A percentile compares a stretch with the other conserved stretches of the same genome.
Conservation (phyloP, 1,140 invertebrate species). For the Microplitis mediator region DNA sequence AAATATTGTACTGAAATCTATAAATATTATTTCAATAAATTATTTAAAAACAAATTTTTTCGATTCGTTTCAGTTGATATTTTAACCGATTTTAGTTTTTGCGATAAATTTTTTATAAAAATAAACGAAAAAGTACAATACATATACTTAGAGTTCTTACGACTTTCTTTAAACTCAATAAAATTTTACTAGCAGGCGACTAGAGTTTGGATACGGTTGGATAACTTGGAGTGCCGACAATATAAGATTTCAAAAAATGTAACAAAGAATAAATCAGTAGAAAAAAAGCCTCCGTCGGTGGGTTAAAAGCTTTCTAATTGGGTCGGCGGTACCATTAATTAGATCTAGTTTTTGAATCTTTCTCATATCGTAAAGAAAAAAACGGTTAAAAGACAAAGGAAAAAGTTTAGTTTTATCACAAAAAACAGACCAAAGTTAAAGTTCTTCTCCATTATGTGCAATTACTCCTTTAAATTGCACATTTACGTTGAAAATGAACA, state of each 20-base stretch:
- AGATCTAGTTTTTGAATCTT: slow-evolving; percentile 19
- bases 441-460: not conserved
- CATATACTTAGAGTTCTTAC: too few relatives aligned
- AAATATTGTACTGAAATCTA: too few relatives aligned
- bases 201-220: too few relatives aligned
- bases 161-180: too few relatives aligned
- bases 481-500: not conserved
- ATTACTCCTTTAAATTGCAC: not conserved
- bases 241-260: not conserved
- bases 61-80: too few relatives aligned
- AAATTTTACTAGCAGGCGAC: too few relatives aligned
- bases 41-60: too few relatives aligned
- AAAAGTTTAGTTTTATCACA: not conserved
- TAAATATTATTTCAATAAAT: too few relatives aligned
- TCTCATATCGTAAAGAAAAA: not conserved
- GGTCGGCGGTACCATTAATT: slow-evolving; percentile 17
- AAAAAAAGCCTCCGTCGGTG: not conserved
- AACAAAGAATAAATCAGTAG: not conserved
- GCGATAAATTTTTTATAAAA: too few relatives aligned
- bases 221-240: too few relatives aligned
- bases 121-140: too few relatives aligned
- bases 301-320: slow-evolving; percentile 28
- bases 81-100: too few relatives aligned
- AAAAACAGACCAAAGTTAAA: not conserved
- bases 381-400: not conserved